phyloP scores from a whole-genome alignment of 2,113 vertebrate genomes.

The Zapus hudsonius region DNA sequence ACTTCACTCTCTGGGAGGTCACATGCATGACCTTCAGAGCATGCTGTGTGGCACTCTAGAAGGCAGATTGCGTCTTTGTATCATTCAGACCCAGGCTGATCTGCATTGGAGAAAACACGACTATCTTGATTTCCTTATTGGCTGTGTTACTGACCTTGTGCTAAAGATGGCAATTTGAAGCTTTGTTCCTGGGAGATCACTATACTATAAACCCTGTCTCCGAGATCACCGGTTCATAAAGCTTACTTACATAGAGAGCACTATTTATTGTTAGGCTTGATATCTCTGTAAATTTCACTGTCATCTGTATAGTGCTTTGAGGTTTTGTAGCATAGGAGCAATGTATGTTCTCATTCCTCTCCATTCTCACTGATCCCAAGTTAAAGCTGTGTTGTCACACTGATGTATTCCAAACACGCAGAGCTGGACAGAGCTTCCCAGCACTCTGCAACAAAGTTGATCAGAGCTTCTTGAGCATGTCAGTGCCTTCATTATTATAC shows the following conservation, averaged over 20 bases:
- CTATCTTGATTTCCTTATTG: not conserved
- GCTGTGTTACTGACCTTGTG: not conserved
- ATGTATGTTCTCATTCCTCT: slow-evolving; percentile 33
- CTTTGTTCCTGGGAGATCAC: not conserved
- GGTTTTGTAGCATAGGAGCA: not conserved
- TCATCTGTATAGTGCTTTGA: not conserved
- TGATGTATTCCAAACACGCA: slow-evolving; percentile 35
- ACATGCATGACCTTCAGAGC: not conserved
- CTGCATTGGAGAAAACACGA: not conserved
- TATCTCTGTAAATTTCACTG: slow-evolving; percentile 29
- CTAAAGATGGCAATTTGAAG: not conserved
- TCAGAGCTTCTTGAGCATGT: not conserved
- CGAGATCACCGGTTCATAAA: not conserved
- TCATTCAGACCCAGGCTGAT: not conserved
- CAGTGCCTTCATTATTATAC: slow-evolving; percentile 29
- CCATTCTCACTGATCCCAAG: not conserved
- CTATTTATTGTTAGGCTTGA: not conserved
- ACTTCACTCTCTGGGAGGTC: not conserved
- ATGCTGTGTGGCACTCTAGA: not conserved
- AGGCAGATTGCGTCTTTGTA: not conserved
- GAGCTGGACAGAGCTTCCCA: slow-evolving; percentile 19
- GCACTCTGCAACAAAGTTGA: slow-evolving; percentile 22
- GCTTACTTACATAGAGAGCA: not conserved
- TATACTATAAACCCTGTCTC: not conserved
- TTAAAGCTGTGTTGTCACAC: not conserved